Conservation (phyloP, 2,888 invertebrate species). For the Drosophila putrida region DNA sequence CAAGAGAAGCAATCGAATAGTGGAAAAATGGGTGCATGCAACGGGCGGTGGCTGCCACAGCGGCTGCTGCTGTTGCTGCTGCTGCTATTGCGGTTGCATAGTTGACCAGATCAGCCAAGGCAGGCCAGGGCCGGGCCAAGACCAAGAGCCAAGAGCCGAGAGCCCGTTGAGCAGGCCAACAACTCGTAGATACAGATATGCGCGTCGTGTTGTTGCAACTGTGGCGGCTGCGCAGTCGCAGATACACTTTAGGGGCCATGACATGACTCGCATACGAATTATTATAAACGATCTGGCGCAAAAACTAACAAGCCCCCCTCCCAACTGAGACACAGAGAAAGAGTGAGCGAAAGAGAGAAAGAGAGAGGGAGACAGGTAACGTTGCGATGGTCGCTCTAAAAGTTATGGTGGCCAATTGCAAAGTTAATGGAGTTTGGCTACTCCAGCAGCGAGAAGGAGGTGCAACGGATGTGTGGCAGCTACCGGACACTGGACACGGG, state of each 20-base stretch:
- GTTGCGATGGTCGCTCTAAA: conserved; percentile 53
- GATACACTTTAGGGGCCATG: conserved; percentile 82
- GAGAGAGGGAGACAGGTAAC: conserved; percentile 25
- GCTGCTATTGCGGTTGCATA: conserved; percentile 56
- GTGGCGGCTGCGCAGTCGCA: conserved; percentile 69
- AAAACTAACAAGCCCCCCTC: conserved; percentile 70
- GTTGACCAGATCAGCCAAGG: conserved; percentile 67
- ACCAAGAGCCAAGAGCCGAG: conserved; percentile 14
- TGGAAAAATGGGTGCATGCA: conserved; percentile 61
- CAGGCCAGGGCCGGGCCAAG: conserved; percentile 28
- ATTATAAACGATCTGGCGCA: conserved; percentile 81
- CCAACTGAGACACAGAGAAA: too few species aligned
- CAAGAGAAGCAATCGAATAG: conserved; percentile 50
- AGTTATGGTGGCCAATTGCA: conserved; percentile 82
- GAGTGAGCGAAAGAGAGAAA: background rate
- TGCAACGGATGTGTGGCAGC: conserved; percentile 66
- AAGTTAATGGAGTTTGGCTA: conserved; percentile 83
- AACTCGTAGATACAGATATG: conserved; percentile 74
- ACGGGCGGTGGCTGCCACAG: conserved; percentile 40
- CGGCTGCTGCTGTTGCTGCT: conserved; percentile 6
- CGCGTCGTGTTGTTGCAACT: conserved; percentile 57
- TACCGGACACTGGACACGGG: conserved; percentile 45
- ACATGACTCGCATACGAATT: conserved; percentile 83
- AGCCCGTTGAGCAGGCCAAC: conserved; percentile 25
- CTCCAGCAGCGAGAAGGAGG: conserved; percentile 69